phyloP scores from a whole-genome alignment of 2,888 invertebrate species.

The Morpho deidamia region DNA sequence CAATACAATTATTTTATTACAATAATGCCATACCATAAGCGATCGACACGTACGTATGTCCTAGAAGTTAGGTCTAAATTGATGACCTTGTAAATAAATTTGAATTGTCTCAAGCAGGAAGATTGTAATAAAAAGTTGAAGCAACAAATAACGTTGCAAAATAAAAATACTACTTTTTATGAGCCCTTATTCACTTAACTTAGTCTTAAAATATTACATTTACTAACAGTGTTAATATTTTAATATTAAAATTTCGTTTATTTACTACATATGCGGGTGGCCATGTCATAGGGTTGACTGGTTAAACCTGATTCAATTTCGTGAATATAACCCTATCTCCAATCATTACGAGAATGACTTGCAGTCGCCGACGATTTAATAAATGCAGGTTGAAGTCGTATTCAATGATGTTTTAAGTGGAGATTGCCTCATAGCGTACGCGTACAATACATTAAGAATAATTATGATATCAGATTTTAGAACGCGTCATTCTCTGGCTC shows the following conservation, averaged over 20 bases:
- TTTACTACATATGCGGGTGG: conserved; percentile 52
- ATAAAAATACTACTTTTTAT: too few relatives aligned
- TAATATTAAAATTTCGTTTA: background rate
- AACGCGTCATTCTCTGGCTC: background rate
- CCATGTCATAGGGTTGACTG: conserved; percentile 51
- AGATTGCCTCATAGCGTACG: conserved; percentile 8
- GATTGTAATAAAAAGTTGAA: too few relatives aligned
- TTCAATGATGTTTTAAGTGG: conserved; percentile 12
- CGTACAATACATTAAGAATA: conserved; percentile 5
- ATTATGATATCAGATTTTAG: conserved; percentile 3
- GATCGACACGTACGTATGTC: too few relatives aligned
- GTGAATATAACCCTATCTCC: conserved; percentile 38
- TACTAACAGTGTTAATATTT: background rate
- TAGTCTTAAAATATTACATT: too few relatives aligned
- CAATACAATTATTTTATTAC: too few relatives aligned
- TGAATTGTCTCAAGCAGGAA: too few relatives aligned
- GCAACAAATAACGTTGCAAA: too few relatives aligned
- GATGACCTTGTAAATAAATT: too few relatives aligned
- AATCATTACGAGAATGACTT: conserved; percentile 32
- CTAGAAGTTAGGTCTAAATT: too few relatives aligned
- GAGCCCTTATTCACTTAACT: too few relatives aligned
- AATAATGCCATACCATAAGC: too few relatives aligned
- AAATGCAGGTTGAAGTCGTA: conserved; percentile 11
- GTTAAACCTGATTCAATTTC: conserved; percentile 53
- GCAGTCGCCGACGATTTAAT: conserved; percentile 24